These are phyloP conservation scores for Drosophila quinaria DNA, from an alignment of 2,888 invertebrate genomes.

Conservation along the genomic window DNA sequence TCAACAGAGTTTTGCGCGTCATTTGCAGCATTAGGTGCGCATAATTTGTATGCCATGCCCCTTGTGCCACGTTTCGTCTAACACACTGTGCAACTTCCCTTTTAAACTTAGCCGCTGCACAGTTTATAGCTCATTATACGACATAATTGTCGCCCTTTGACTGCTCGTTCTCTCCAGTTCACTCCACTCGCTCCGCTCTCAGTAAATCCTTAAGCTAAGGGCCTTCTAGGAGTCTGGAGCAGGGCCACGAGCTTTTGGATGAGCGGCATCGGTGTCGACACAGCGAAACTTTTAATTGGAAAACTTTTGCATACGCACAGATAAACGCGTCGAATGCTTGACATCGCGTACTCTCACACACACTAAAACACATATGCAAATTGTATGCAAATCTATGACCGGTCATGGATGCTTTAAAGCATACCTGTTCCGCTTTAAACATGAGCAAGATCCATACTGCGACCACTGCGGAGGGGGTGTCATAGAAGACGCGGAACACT, in stretches of 20 bases:
- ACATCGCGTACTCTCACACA: constrained; percentile 36
- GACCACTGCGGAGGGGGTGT: too few relatives aligned
- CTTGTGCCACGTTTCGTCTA: too few relatives aligned
- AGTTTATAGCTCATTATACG: constrained; percentile 73
- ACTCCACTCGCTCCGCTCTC: neutral
- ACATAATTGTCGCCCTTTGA: constrained; percentile 63
- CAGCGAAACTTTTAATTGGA: constrained; percentile 72
- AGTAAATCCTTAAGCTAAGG: neutral
- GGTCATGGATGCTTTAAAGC: too few relatives aligned
- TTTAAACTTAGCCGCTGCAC: constrained; percentile 3
- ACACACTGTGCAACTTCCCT: neutral
- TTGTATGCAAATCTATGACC: constrained; percentile 43
- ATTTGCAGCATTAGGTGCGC: constrained; percentile 40
- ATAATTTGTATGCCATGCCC: constrained; percentile 28
- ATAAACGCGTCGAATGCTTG: constrained; percentile 62
- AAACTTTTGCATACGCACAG: constrained; percentile 75
- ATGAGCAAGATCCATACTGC: too few relatives aligned
- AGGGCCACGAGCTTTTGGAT: constrained; percentile 23
- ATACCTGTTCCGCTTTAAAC: too few relatives aligned
- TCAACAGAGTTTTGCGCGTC: constrained; percentile 22
- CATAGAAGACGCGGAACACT: too few relatives aligned
- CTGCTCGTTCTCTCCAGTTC: neutral
- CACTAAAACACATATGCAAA: constrained; percentile 37
- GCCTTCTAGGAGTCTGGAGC: neutral
- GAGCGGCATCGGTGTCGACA: constrained; percentile 26